Conservation (phyloP, 1,140 invertebrate species). For the Melanaphis sacchari region DNA sequence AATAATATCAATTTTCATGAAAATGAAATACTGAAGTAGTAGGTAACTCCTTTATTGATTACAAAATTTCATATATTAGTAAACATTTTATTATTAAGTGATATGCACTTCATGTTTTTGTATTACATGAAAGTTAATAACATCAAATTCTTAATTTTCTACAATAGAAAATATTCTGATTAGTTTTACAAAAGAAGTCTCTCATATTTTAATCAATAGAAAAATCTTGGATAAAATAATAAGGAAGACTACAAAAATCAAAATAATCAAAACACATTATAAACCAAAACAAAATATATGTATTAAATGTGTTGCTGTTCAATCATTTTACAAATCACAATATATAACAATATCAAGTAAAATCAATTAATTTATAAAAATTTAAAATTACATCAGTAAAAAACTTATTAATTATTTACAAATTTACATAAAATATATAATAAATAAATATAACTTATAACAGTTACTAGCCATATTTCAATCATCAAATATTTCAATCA, state of each 20-base stretch:
- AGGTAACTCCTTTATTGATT: no score
- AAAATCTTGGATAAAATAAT: neutral
- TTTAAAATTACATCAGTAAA: neutral
- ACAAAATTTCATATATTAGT: no score
- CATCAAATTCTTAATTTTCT: neutral
- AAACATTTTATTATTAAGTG: no score
- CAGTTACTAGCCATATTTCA: conserved; percentile 61
- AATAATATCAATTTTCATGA: no score
- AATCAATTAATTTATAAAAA: neutral
- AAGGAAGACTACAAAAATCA: neutral
- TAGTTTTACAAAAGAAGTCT: neutral
- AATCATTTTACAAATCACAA: neutral
- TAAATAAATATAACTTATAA: neutral
- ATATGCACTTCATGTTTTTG: no score
- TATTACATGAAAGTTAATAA: neutral
- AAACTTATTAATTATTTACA: neutral
- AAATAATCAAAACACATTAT: neutral
- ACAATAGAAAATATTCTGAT: neutral
- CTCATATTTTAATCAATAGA: neutral
- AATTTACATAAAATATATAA: neutral
- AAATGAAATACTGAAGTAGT: no score
- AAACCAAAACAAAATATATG: neutral
- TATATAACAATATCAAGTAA: neutral
- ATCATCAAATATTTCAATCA: conserved; percentile 51
- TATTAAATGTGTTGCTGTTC: neutral